Evolutionary conservation across 30 jellyfish, hydroid and myxozoan species (phyloP).

Genomic region (Turritopsis dohrnii): DNA sequence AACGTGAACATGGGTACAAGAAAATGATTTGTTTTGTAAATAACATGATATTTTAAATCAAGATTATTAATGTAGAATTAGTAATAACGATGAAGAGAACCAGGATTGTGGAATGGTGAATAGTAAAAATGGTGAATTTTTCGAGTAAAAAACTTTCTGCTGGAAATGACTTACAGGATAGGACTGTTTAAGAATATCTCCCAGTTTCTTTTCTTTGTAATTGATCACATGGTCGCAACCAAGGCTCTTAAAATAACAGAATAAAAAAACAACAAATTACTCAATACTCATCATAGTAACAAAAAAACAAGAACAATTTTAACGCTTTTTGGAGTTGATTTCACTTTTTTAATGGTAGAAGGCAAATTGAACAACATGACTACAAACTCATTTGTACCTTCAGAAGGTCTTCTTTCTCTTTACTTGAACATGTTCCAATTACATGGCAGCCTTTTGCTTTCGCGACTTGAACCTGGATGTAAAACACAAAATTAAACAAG

Average conservation of each 20-base stretch:
- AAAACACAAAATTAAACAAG: neutral
- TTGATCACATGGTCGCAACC: slow-evolving; percentile 79
- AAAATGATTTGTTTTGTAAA: too few relatives aligned
- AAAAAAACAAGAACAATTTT: neutral
- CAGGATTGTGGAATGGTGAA: too few relatives aligned
- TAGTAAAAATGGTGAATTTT: too few relatives aligned
- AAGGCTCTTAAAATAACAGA: slow-evolving; percentile 29
- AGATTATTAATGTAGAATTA: too few relatives aligned
- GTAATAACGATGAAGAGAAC: neutral
- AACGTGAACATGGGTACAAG: too few relatives aligned
- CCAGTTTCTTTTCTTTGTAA: slow-evolving; percentile 43
- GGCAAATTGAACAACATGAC: neutral
- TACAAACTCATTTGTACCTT: slow-evolving; percentile 26
- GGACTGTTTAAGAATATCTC: slow-evolving; percentile 44
- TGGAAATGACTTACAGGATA: slow-evolving; percentile 46
- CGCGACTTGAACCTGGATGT: slow-evolving; percentile 64
- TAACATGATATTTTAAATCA: too few relatives aligned
- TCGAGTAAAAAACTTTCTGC: neutral
- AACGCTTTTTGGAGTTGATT: neutral
- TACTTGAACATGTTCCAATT: slow-evolving; percentile 62
- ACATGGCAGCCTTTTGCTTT: slow-evolving; percentile 76
- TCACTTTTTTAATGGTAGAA: neutral
- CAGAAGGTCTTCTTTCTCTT: slow-evolving; percentile 43
- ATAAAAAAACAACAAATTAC: neutral
- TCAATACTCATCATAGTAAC: neutral